Evolutionary conservation across 2,113 vertebrate genomes (phyloP), one percentile per base, ranked within the genome.

Genomic region (Nothobranchius kuhntae): DNA sequence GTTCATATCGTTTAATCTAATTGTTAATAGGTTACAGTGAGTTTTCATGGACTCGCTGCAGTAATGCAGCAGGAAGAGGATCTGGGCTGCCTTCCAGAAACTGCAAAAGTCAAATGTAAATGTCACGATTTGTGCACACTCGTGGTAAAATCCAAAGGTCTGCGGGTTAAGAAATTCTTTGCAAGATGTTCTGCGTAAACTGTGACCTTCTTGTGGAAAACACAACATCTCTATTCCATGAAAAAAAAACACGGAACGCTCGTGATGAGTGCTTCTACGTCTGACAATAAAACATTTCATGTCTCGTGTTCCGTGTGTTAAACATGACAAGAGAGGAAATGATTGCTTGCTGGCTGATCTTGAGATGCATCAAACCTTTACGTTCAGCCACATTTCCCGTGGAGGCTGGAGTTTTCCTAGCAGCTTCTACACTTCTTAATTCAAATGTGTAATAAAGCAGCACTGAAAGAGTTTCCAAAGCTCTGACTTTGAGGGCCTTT

Each of bases 71-170:
- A 71, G 13, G 68, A 61, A 76, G 44, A 47, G 15, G 64, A 71
- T 54, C 71, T 7, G 69, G 26, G 78, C 75, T 57, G 61, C n/a
- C 38, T 51, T 82, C 86, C 50, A 81, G 61, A 38, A 45, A 17
- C 3, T 40, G 36, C 13, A 75, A 71, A 77, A 78, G 30, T 63
- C 50, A n/a, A 68, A 53, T 67, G 68, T 73, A 82, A 86, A 88
- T 80, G 73, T 85, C 84, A 81, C 58, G 65, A 73, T 81, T 82
- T 75, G 40, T 70, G 61, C 78, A 78, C 68, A 59, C 42, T 74
- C 12, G 7, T 61, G 63, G 63, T 65, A 52, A 64, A 69, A 81
- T 42, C 38, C 17, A 64, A 68, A 71, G 57, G 56, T 71, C 60
- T 75, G 68, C 68, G 53, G 81, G 77, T 79, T 77, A 71, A 79